These are phyloP conservation scores for Pelecanus crispus DNA, from an alignment of 2,113 vertebrate species.

Conservation along the genomic window DNA sequence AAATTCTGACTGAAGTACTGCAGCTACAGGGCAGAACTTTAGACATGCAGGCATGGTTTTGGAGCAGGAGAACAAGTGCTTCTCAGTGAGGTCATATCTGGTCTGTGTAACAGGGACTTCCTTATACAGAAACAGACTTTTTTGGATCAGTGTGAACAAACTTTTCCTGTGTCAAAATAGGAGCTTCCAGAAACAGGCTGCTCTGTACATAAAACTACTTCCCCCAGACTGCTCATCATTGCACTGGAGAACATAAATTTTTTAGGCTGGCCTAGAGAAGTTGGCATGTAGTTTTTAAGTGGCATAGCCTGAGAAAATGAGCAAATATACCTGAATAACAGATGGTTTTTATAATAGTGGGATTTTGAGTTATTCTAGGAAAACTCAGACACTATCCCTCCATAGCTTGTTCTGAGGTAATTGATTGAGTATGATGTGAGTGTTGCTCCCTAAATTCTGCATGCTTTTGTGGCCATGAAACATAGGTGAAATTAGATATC, in stretches of 20 bases:
- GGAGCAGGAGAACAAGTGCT: neutral
- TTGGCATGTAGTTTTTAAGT: neutral
- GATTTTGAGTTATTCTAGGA: neutral
- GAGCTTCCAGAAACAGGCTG: neutral
- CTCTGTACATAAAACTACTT: neutral
- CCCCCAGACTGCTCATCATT: rapidly evolving
- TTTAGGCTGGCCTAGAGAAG: neutral
- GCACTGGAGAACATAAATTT: neutral
- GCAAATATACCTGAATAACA: neutral
- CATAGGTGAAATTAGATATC: neutral
- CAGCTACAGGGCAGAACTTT: neutral
- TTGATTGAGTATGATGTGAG: neutral
- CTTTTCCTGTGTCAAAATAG: neutral
- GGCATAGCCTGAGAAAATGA: neutral
- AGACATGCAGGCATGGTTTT: neutral
- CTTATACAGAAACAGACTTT: neutral
- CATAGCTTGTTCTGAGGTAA: neutral
- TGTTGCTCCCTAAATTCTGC: neutral
- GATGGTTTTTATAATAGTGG: neutral
- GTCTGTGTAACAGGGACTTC: neutral
- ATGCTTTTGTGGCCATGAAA: neutral
- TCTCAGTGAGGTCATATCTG: neutral
- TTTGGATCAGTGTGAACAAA: neutral
- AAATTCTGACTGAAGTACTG: neutral
- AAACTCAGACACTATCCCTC: neutral